Base-by-base conservation (phyloP, 2,797 vertebrate genomes). In the Coendou prehensilis region DNA sequence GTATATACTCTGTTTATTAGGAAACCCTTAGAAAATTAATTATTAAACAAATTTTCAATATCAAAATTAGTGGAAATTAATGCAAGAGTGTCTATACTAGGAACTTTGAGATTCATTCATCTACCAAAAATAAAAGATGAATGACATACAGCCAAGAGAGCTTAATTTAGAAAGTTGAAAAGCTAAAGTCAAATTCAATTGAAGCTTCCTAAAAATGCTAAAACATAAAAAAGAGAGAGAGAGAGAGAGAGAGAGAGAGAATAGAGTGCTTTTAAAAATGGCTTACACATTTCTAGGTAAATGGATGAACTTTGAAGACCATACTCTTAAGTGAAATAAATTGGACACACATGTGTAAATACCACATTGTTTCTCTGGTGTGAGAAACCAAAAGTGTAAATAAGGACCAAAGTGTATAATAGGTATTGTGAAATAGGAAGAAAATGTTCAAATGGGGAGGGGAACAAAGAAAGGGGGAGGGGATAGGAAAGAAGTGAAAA, bases 141-240 rank as follows among this genome's bases (percentile, higher is more conserved):
- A 79, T 85, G 4, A 50, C 67, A 90, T 3, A 15, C 4, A 54
- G 37, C 15, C 13, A 41, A 30, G 2, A 78, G 96, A 91, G 14
- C 22, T 93, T 92, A 79, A n/a, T 64, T 86, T 83, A 17, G 57
- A 91, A 94, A 88, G 45, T n/a, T 92, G 18, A 61, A 94, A 96
- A 91, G 9, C n/a, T 41, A 89, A 96, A 80, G 8, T 14, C 15
- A 57, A 67, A 87, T 45, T 56, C 81, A 93, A 91, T 2, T 41
- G 90, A 94, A 95, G 17, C 30, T 83, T 80, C 47, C 26, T 30
- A 67, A 93, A 93, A 86, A 76, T 91, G 50, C 47, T 90, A 87
- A 81, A 84, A 59, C 22, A 50, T 76, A 54, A 85, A 79, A 87
- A 83, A n/a, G n/a, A n/a, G n/a, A n/a, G n/a, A n/a, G n/a, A n/a